phyloP scores from a whole-genome alignment of 2,888 invertebrate species.

The Meteorus colon region DNA sequence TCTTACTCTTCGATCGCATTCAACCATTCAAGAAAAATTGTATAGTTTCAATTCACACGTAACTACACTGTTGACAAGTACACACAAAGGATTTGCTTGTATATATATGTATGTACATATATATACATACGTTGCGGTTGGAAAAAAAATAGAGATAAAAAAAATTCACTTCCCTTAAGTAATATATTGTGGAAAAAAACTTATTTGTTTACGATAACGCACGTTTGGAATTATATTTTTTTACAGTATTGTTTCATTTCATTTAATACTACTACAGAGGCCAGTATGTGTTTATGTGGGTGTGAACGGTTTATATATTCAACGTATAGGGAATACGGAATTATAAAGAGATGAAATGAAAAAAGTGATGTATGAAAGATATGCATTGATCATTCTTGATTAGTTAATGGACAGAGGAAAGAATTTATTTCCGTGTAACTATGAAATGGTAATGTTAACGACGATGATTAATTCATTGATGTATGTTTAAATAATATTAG shows the following conservation, averaged over 20 bases:
- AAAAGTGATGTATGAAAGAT: neutral
- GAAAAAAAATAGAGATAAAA: neutral
- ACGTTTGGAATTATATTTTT: slow-evolving; percentile 36
- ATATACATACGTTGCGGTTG: slow-evolving; percentile 8
- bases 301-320: slow-evolving; percentile 12
- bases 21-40: slow-evolving; percentile 12
- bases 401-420: too few relatives aligned
- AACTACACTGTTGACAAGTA: neutral
- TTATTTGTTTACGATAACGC: slow-evolving; percentile 6
- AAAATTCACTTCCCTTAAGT: neutral
- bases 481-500: neutral
- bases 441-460: neutral
- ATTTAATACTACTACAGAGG: slow-evolving; percentile 65
- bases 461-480: neutral
- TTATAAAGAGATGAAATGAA: neutral
- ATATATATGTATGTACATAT: neutral
- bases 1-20: neutral
- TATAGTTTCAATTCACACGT: neutral
- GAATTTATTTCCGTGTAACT: neutral
- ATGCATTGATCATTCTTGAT: neutral
- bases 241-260: slow-evolving; percentile 23
- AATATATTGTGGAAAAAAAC: neutral
- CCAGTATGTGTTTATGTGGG: slow-evolving; percentile 55
- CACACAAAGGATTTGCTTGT: neutral
- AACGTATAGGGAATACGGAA: slow-evolving; percentile 4